phyloP scores from a whole-genome alignment of 2,888 invertebrate species.

The Clanis bilineata region DNA sequence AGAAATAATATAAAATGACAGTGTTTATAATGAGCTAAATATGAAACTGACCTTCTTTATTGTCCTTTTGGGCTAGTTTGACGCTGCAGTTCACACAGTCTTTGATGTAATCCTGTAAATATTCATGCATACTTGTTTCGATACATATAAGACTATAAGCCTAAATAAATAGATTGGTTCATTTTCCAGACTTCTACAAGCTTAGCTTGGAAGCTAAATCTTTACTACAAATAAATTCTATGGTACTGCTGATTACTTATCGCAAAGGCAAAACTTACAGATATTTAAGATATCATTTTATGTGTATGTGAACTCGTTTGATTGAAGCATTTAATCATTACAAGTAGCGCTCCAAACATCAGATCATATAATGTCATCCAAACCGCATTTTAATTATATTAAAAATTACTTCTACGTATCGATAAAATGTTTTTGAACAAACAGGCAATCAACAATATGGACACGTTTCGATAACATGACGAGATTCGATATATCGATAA shows the following conservation, averaged over 20 bases:
- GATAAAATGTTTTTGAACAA: no score
- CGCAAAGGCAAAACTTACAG: background rate
- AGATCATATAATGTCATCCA: no score
- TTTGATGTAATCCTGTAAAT: conserved; percentile 62
- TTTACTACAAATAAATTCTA: background rate
- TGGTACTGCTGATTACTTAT: background rate
- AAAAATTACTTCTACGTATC: no score
- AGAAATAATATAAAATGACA: no score
- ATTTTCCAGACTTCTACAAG: conserved; percentile 11
- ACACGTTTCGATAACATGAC: no score
- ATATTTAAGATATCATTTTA: background rate
- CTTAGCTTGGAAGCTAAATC: background rate
- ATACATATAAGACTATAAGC: background rate
- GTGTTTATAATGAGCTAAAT: no score
- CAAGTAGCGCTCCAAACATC: no score
- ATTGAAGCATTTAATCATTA: background rate
- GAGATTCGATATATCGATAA: no score
- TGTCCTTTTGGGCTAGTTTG: conserved; percentile 68
- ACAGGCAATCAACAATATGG: no score
- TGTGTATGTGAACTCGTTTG: background rate
- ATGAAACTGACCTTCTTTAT: conserved; percentile 58
- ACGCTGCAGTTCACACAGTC: conserved; percentile 66
- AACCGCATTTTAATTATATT: no score
- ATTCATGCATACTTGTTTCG: background rate
- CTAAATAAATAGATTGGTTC: background rate